Evolutionary conservation across 1,140 invertebrate species (phyloP).

Genomic region (Dolichoris vasculosae): DNA sequence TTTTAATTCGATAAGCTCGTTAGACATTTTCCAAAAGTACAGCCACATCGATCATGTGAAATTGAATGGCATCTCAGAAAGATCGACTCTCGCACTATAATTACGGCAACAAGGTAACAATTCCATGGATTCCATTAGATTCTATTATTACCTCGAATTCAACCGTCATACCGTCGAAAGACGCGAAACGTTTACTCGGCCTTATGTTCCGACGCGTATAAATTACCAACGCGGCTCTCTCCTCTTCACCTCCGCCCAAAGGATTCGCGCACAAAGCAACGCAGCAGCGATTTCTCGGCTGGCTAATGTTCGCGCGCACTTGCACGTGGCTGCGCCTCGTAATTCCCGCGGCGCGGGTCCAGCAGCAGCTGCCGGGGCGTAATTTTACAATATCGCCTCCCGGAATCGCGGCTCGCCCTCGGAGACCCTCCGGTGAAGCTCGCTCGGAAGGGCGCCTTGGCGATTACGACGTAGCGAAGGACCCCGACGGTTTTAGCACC

Average conservation of each 20-base stretch:
- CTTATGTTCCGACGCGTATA: not conserved
- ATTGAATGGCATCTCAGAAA: conserved; percentile 2
- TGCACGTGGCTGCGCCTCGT: conserved; percentile 14
- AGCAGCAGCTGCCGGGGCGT: not conserved
- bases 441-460: not conserved
- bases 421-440: not conserved
- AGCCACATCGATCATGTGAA: not conserved
- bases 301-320: conserved; percentile 41
- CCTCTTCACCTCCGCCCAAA: not conserved
- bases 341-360: conserved; percentile 7
- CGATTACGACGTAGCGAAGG: conserved; percentile 25
- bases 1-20: not conserved
- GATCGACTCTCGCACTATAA: conserved; percentile 24
- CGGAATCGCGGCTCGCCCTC: not conserved
- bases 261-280: conserved; percentile 39
- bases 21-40: not conserved
- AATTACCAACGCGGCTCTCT: not conserved
- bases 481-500: conserved; percentile 26
- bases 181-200: conserved; percentile 33
- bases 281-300: conserved; percentile 45
- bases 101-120: conserved; percentile 33
- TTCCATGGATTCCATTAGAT: not conserved
- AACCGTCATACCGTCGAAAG: conserved; percentile 12
- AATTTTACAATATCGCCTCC: conserved; percentile 26
- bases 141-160: conserved; percentile 44